Evolutionary conservation across 1,140 invertebrate genomes (phyloP), one percentile per base, ranked within the genome.

Genomic region (Sycophila sp.): DNA sequence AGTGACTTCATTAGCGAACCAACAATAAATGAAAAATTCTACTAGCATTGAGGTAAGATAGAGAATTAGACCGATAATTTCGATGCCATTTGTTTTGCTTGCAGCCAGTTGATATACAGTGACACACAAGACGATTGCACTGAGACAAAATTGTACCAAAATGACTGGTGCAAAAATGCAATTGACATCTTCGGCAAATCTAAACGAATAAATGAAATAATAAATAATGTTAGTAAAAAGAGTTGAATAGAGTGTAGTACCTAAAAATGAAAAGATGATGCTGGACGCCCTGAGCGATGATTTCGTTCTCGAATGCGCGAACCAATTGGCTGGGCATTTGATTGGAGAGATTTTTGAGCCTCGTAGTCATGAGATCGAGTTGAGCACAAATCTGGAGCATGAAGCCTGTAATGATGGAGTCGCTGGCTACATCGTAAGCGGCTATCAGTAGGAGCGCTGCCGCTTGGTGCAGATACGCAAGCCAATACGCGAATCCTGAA

Each of bases 211-310:
- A 4, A 36, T 36, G 28, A n/a, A n/a, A n/a, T n/a, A n/a, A n/a
- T n/a, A n/a, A n/a, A n/a, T n/a, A n/a, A n/a, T n/a, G n/a, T n/a
- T n/a, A n/a, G n/a, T n/a, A n/a, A n/a, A n/a, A n/a, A n/a, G n/a
- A n/a, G n/a, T n/a, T n/a, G n/a, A n/a, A n/a, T 19, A 26, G 15
- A 11, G 15, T 10, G 56, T 6, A 34, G 3, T 19, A 60, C 56
- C n/a, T 60, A 28, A 60, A 60, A n/a, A 60, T 40, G 19, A 60
- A 4, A 8, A 60, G 17, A 17, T 60, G 56, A 60, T 60, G 56
- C 24, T 6, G 19, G 8, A 60, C 56, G 15, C 56, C 24, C 36
- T 60, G 34, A 7, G 15, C 24, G 0, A 60, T 24, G 1, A 42
- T 10, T 7, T 6, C 22, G 15, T 34, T 56, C n/a, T 56, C 53